phyloP scores from a whole-genome alignment of 2,888 invertebrate species.

The Athalia rosae region DNA sequence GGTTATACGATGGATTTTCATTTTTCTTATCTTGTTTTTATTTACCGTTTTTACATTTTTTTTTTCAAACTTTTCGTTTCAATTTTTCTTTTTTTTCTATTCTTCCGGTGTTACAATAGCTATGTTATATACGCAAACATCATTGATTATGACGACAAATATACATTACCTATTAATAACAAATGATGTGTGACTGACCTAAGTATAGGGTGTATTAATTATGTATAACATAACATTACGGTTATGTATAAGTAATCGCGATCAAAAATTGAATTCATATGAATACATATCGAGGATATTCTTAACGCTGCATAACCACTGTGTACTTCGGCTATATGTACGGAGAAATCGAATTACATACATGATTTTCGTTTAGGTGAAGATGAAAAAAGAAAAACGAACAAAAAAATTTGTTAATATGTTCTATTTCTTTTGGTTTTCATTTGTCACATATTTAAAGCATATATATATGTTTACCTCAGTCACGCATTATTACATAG shows the following conservation, averaged over 20 bases:
- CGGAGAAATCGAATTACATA: too few relatives aligned
- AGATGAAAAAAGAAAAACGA: background rate
- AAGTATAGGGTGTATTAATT: slow-evolving; percentile 11
- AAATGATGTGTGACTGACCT: slow-evolving; percentile 12
- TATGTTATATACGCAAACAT: background rate
- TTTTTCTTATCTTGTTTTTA: background rate
- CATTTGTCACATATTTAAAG: slow-evolving; percentile 14
- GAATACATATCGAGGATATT: too few relatives aligned
- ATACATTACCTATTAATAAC: slow-evolving; percentile 16
- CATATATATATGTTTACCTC: background rate
- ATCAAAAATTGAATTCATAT: slow-evolving; percentile 5
- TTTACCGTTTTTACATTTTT: background rate
- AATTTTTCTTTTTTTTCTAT: background rate
- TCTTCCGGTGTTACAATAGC: too few relatives aligned
- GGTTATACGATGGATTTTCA: slow-evolving; percentile 19
- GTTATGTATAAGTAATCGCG: background rate
- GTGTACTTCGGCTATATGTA: too few relatives aligned
- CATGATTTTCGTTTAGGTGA: background rate
- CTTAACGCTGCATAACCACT: too few relatives aligned
- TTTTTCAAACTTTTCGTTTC: slow-evolving; percentile 6
- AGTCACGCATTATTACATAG: slow-evolving; percentile 13
- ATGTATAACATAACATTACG: slow-evolving; percentile 23
- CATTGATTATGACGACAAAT: slow-evolving; percentile 14
- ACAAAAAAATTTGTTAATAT: slow-evolving; percentile 5
- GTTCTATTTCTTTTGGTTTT: background rate